Conservation (phyloP, 2,797 vertebrate species). For the Valencia hispanica region DNA sequence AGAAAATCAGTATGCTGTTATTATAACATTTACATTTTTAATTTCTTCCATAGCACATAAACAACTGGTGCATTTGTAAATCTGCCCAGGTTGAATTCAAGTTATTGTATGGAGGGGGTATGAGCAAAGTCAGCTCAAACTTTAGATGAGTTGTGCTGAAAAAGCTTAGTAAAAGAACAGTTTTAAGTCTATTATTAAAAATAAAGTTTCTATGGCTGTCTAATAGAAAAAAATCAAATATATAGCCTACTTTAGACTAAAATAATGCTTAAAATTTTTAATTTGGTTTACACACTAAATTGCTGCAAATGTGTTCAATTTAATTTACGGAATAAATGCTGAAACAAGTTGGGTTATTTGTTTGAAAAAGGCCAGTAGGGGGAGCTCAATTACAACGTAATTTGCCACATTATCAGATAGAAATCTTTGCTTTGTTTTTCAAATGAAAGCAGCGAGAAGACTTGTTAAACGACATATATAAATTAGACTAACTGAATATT, state of each 20-base stretch:
- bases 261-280: neutral
- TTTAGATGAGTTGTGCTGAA: neutral
- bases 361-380: conserved; percentile 36
- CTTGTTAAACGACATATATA: neutral
- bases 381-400: conserved; percentile 36
- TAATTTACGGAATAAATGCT: neutral
- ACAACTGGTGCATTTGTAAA: neutral
- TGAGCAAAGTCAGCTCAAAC: neutral
- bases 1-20: neutral
- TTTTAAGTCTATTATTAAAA: neutral
- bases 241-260: neutral
- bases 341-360: neutral
- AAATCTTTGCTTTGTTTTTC: neutral
- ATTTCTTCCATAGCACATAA: neutral
- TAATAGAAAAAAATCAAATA: neutral
- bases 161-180: neutral
- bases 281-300: neutral
- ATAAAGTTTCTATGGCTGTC: neutral
- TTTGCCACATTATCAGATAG: neutral
- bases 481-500: neutral
- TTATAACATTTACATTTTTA: neutral
- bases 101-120: neutral
- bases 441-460: neutral
- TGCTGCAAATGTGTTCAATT: neutral
- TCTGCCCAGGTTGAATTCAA: neutral